A percentile compares a stretch with the other conserved stretches of the same genome.
These are phyloP conservation scores for Phrynocephalus vlangalii DNA, from an alignment of 2,797 vertebrate genomes.

Conservation along the genomic window DNA sequence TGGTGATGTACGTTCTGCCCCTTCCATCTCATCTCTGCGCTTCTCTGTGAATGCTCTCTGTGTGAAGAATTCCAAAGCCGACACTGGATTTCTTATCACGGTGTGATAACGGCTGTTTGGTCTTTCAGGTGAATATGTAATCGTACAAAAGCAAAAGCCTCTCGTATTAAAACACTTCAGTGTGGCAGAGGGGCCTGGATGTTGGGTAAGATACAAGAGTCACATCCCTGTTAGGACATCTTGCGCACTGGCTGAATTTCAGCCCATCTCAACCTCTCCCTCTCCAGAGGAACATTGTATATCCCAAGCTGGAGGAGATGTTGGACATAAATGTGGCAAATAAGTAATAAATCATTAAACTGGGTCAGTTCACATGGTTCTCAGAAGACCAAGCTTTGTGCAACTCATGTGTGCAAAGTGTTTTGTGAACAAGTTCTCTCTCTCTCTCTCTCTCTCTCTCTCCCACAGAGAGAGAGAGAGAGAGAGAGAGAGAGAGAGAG, in stretches of 20 bases:
- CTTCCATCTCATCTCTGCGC: background rate
- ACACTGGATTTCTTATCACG: background rate
- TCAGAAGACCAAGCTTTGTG: background rate
- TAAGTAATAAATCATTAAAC: too few relatives aligned
- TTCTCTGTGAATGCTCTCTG: conserved; percentile 7
- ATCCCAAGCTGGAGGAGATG: background rate
- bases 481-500: too few relatives aligned
- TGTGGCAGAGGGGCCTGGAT: background rate
- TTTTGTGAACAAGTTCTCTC: background rate
- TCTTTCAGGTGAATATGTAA: background rate
- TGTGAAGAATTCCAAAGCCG: conserved; percentile 31
- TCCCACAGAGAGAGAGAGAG: too few relatives aligned
- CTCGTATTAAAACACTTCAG: background rate
- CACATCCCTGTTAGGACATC: background rate
- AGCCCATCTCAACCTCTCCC: background rate
- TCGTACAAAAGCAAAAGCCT: background rate
- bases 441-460: too few relatives aligned
- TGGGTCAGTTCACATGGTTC: background rate
- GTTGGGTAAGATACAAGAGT: background rate
- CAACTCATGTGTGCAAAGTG: background rate
- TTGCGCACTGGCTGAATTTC: background rate
- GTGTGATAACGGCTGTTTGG: background rate
- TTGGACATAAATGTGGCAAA: too few relatives aligned
- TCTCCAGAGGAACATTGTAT: background rate
- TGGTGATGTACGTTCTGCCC: background rate